phyloP scores from a whole-genome alignment of 1,140 invertebrate genomes.

The Eulimnadia texana region DNA sequence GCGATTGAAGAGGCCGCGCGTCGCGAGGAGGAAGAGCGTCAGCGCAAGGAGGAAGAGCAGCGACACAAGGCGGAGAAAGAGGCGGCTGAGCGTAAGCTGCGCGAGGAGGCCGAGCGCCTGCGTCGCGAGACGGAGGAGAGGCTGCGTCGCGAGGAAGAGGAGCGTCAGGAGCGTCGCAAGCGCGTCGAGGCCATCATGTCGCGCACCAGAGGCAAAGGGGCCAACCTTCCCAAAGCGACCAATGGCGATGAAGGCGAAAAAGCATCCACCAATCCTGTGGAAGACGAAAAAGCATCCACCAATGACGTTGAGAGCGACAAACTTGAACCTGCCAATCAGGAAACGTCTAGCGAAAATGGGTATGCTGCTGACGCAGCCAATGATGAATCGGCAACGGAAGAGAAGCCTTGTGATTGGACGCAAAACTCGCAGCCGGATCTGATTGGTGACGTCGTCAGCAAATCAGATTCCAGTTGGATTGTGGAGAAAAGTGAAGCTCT shows the following conservation, averaged over 20 bases:
- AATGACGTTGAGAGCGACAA: too few relatives aligned
- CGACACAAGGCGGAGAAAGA: conserved; percentile 55
- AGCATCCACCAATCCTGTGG: background rate
- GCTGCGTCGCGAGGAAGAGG: conserved; percentile 61
- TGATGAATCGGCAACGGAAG: background rate
- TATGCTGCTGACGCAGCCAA: background rate
- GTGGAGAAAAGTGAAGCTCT: background rate
- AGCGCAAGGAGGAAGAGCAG: conserved; percentile 46
- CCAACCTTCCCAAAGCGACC: conserved; percentile 5
- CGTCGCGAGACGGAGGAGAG: conserved; percentile 56
- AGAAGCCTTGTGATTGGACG: too few relatives aligned
- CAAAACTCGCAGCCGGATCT: background rate
- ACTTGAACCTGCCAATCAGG: too few relatives aligned
- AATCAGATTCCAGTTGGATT: background rate
- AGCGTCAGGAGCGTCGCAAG: conserved; percentile 55
- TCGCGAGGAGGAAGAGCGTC: conserved; percentile 49
- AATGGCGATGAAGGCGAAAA: background rate
- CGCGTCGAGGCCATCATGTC: conserved; percentile 71
- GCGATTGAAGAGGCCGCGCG: conserved; percentile 36
- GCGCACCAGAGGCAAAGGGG: conserved; percentile 47
- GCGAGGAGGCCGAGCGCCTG: conserved; percentile 57
- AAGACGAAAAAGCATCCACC: background rate
- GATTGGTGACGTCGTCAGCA: background rate
- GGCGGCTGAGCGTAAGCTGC: conserved; percentile 53
- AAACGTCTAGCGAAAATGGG: too few relatives aligned